Evolutionary conservation across 2,888 invertebrate genomes (phyloP).

Genomic region (Leptopilina myrica): DNA sequence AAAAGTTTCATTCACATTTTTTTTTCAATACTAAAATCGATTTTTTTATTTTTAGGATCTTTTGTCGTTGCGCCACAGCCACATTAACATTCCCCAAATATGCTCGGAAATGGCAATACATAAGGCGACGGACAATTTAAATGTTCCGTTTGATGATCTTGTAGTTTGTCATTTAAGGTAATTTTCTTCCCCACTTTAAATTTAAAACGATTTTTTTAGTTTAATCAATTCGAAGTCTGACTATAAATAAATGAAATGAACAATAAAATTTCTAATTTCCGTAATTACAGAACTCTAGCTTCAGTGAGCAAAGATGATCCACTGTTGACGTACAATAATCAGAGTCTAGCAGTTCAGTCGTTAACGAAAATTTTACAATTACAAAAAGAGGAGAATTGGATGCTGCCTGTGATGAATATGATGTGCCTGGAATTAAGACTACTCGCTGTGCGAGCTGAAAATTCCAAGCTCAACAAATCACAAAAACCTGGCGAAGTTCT

Average conservation of each 20-base stretch:
- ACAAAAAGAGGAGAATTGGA: constrained; percentile 98
- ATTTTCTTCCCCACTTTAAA: constrained; percentile 35
- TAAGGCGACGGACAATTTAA: constrained; percentile 69
- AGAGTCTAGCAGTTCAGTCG: constrained; percentile 86
- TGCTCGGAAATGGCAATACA: constrained; percentile 66
- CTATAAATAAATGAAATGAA: no score
- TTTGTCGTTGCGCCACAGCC: constrained; percentile 68
- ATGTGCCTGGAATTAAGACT: constrained; percentile 92
- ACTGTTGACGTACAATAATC: constrained; percentile 85
- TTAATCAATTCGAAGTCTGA: no score
- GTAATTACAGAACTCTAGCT: constrained; percentile 77
- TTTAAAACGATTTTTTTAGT: no score
- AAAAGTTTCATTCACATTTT: constrained; percentile 22
- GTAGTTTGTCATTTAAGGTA: constrained; percentile 73
- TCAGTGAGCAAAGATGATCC: constrained; percentile 77
- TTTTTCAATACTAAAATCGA: constrained; percentile 22
- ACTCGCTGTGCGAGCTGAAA: constrained; percentile 89
- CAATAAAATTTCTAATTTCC: not conserved
- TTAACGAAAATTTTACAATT: constrained; percentile 90
- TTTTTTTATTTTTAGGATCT: constrained; percentile 62
- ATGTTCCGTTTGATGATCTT: constrained; percentile 69
- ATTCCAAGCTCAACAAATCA: constrained; percentile 75
- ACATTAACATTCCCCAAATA: constrained; percentile 64
- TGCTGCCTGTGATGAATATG: constrained; percentile 93
- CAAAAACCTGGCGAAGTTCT: constrained; percentile 84